Evolutionary conservation across 2,888 invertebrate species (phyloP).

Genomic region (Labia minor): DNA sequence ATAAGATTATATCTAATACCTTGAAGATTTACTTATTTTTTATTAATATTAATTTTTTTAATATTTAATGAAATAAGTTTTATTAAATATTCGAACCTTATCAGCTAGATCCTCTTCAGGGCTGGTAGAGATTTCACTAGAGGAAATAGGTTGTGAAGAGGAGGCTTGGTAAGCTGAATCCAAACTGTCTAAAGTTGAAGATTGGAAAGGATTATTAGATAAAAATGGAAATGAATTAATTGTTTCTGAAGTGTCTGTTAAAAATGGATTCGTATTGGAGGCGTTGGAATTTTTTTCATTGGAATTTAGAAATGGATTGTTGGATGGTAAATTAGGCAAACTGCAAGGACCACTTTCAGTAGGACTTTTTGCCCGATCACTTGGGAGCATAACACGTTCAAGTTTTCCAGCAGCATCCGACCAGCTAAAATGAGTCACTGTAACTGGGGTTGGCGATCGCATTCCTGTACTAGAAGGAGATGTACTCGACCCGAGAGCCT

Average conservation of each 20-base stretch:
- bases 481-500: background rate
- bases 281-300: background rate
- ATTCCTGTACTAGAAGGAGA: conserved; percentile 22
- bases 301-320: conserved; percentile 24
- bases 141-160: background rate
- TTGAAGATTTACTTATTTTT: too few species aligned
- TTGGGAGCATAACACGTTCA: conserved; percentile 33
- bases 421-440: conserved; percentile 49
- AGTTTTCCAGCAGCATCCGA: conserved; percentile 39
- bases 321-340: conserved; percentile 17
- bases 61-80: too few species aligned
- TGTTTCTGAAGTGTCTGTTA: background rate
- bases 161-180: background rate
- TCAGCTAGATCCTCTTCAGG: background rate
- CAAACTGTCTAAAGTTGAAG: background rate
- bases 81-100: background rate
- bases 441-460: conserved; percentile 43
- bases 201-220: background rate
- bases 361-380: background rate
- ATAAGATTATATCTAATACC: too few species aligned
- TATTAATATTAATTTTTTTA: too few species aligned
- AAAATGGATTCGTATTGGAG: conserved; percentile 17
- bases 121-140: background rate
- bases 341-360: background rate
- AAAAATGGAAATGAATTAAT: background rate